Conservation (phyloP, 2,113 vertebrate genomes). For the Phaethon lepturus region DNA sequence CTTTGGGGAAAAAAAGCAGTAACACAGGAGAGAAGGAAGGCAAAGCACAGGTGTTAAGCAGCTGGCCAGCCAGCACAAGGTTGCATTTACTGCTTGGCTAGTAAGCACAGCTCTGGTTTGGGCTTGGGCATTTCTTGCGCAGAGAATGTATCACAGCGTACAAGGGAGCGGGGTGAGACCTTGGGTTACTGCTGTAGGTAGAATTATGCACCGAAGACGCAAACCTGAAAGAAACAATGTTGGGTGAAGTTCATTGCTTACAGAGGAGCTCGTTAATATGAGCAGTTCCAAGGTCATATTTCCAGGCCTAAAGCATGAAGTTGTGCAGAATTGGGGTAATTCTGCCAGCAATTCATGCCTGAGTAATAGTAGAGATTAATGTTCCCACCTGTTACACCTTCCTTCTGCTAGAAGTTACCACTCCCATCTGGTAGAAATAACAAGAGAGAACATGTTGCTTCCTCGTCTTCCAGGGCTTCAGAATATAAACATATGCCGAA, state of each 20-base stretch:
- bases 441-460: not conserved
- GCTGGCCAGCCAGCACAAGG: not conserved
- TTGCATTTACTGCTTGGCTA: not conserved
- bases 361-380: not conserved
- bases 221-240: not conserved
- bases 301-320: not conserved
- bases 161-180: fast-evolving
- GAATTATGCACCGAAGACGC: not conserved
- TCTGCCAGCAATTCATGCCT: not conserved
- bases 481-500: not conserved
- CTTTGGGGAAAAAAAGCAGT: not conserved
- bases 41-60: not conserved
- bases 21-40: not conserved
- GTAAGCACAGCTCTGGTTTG: not conserved
- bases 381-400: not conserved
- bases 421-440: not conserved
- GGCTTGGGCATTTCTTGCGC: not conserved
- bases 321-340: not conserved
- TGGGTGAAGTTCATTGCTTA: not conserved
- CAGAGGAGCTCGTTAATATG: not conserved
- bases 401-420: not conserved
- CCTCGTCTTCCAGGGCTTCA: not conserved
- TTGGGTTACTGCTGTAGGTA: not conserved
- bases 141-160: not conserved
- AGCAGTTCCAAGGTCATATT: not conserved